Percentiles rank a stretch among this genome's conserved stretches.
Conservation (phyloP, 2,113 vertebrate species). For the Lepisosteus osseus region DNA sequence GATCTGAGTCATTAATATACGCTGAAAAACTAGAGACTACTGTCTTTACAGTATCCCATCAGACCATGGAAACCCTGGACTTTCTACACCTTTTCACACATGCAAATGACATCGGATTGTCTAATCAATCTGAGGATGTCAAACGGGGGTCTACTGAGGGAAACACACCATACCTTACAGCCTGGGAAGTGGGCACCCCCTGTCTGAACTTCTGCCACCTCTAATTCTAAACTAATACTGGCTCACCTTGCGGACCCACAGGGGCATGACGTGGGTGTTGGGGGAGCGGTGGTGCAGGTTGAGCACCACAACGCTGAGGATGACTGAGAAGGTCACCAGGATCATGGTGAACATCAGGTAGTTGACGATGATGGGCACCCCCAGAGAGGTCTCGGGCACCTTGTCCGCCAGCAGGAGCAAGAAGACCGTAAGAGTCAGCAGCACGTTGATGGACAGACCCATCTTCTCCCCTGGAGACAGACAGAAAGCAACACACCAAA, state of each 20-base stretch:
- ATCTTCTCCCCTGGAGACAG: constrained; percentile 81
- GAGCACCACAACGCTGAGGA: constrained; percentile 84
- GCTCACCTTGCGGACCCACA: constrained; percentile 81
- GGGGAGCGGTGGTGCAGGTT: constrained; percentile 87
- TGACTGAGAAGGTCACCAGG: constrained; percentile 85
- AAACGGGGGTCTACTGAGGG: no score
- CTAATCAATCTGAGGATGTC: no score
- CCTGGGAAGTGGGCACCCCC: no score
- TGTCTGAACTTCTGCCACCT: no score
- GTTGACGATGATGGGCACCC: constrained; percentile 85
- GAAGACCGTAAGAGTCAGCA: constrained; percentile 88
- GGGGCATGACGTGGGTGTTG: constrained; percentile 81
- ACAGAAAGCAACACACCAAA: neutral
- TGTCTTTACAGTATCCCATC: no score
- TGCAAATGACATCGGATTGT: no score
- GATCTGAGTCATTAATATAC: no score
- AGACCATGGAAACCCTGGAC: no score
- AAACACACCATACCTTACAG: no score
- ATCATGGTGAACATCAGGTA: constrained; percentile 92
- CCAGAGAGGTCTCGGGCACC: constrained; percentile 83
- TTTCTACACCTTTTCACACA: no score
- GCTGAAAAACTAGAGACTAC: no score
- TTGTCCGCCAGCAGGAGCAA: constrained; percentile 86
- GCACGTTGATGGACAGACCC: constrained; percentile 85
- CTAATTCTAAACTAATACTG: no score